A percentile compares a stretch with the other conserved stretches of the same genome.
Conservation (phyloP, 2,888 invertebrate genomes). For the Melanotus villosus region DNA sequence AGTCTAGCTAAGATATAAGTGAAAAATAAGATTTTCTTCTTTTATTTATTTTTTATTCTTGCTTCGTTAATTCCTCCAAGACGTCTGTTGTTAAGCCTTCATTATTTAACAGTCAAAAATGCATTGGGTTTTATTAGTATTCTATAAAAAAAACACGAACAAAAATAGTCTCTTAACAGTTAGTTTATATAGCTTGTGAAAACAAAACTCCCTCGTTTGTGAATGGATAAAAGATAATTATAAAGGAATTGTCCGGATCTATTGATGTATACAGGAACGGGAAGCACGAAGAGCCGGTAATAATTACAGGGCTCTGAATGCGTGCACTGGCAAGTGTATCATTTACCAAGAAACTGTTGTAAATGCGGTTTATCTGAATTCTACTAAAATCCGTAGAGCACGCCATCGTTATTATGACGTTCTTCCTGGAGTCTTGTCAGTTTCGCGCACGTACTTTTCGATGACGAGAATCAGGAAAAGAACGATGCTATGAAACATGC, state of each 20-base stretch:
- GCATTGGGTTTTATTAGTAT: no score
- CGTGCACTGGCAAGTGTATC: slow-evolving; percentile 51
- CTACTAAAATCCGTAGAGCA: slow-evolving; percentile 32
- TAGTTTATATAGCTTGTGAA: no score
- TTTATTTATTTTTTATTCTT: no score
- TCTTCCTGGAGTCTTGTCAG: slow-evolving; percentile 23
- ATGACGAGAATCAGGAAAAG: background rate
- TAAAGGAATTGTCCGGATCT: background rate
- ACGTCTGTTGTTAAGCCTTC: no score
- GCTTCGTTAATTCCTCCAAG: no score
- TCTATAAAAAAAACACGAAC: no score
- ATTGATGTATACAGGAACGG: slow-evolving; percentile 47
- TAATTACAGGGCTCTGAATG: slow-evolving; percentile 49
- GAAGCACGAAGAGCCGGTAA: slow-evolving; percentile 55
- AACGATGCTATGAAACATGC: background rate
- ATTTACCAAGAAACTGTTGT: slow-evolving; percentile 50
- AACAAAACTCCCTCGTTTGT: background rate
- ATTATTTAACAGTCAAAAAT: no score
- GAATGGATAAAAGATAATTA: slow-evolving; percentile 11
- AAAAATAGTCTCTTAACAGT: no score
- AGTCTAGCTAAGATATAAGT: no score
- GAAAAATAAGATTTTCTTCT: no score
- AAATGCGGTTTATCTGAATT: slow-evolving; percentile 32
- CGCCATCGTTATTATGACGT: slow-evolving; percentile 29
- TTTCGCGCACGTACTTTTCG: slow-evolving; percentile 10